Conservation (phyloP, 2,797 vertebrate genomes). For the Capromys pilorides region DNA sequence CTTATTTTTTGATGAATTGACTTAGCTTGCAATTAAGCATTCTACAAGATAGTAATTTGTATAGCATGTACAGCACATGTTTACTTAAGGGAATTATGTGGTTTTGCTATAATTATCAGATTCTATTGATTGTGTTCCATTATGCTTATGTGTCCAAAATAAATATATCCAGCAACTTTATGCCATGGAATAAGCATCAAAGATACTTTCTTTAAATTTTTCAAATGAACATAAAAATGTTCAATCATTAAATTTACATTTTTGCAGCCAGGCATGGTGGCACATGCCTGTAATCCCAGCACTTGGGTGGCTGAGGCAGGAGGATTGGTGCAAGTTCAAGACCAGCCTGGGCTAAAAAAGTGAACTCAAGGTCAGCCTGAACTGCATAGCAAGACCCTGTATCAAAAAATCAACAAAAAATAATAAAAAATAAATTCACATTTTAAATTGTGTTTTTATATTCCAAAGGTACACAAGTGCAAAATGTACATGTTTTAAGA, state of each 20-base stretch:
- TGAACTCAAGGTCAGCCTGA: too few relatives aligned
- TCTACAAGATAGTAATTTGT: slow-evolving; percentile 82
- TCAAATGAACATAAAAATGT: slow-evolving; percentile 63
- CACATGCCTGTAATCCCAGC: too few relatives aligned
- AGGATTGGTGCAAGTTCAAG: too few relatives aligned
- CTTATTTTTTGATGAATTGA: slow-evolving; percentile 82
- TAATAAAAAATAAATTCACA: too few relatives aligned
- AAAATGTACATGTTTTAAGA: background rate
- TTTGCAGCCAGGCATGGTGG: too few relatives aligned
- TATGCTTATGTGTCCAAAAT: slow-evolving; percentile 84
- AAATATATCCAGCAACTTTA: slow-evolving; percentile 81
- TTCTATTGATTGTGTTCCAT: slow-evolving; percentile 82
- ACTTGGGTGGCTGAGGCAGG: too few relatives aligned
- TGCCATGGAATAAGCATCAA: slow-evolving; percentile 67
- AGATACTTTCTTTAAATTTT: slow-evolving; percentile 73
- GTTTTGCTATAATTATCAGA: slow-evolving; percentile 84
- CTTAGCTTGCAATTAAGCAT: slow-evolving; percentile 80
- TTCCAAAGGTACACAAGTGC: too few relatives aligned
- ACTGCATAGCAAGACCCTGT: too few relatives aligned
- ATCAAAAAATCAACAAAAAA: background rate
- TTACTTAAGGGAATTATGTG: slow-evolving; percentile 81
- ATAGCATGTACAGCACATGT: slow-evolving; percentile 76
- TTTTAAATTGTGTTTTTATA: too few relatives aligned
- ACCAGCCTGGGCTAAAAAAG: too few relatives aligned
- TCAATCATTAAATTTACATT: slow-evolving; percentile 75